Percentiles rank a stretch among this genome's conserved stretches.
phyloP scores from a whole-genome alignment of 1,140 invertebrate species.

The Protaetia brevitarsis region DNA sequence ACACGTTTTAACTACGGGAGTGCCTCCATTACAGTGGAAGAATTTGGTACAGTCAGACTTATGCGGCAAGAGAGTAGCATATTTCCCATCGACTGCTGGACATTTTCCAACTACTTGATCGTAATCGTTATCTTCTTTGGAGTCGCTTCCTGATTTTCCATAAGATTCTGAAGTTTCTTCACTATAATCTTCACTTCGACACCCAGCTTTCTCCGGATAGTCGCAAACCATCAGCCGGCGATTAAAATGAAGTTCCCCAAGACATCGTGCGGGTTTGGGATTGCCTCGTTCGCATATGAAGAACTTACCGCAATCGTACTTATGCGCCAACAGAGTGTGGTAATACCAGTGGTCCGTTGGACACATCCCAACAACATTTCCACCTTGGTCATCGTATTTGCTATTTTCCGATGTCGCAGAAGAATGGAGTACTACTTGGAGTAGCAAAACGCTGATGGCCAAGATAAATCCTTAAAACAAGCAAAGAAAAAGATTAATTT shows the following conservation, averaged over 20 bases:
- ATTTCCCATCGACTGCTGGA: not conserved
- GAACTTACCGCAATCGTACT: slow-evolving; percentile 53
- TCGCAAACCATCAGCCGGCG: slow-evolving; percentile 34
- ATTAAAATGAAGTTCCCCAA: slow-evolving; percentile 52
- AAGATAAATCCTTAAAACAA: too few species aligned
- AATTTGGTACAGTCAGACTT: slow-evolving; percentile 54
- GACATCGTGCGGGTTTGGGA: slow-evolving; percentile 51
- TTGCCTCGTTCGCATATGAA: slow-evolving; percentile 55
- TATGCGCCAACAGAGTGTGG: slow-evolving; percentile 53
- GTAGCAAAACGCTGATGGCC: too few species aligned
- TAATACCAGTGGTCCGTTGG: too few species aligned
- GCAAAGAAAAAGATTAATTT: too few species aligned
- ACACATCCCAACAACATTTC: too few species aligned
- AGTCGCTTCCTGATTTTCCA: not conserved
- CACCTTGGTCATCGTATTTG: too few species aligned
- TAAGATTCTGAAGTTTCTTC: not conserved
- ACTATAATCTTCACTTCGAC: not conserved
- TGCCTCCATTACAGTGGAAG: slow-evolving; percentile 55
- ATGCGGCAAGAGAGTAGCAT: slow-evolving; percentile 47
- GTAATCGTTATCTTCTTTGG: not conserved
- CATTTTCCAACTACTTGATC: not conserved
- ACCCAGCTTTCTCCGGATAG: not conserved
- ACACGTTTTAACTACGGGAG: slow-evolving; percentile 51
- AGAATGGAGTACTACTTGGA: too few species aligned
- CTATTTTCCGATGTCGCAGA: too few species aligned